Base-by-base conservation (phyloP, 2,113 vertebrate genomes). In the Hippocampus mohnikei region DNA sequence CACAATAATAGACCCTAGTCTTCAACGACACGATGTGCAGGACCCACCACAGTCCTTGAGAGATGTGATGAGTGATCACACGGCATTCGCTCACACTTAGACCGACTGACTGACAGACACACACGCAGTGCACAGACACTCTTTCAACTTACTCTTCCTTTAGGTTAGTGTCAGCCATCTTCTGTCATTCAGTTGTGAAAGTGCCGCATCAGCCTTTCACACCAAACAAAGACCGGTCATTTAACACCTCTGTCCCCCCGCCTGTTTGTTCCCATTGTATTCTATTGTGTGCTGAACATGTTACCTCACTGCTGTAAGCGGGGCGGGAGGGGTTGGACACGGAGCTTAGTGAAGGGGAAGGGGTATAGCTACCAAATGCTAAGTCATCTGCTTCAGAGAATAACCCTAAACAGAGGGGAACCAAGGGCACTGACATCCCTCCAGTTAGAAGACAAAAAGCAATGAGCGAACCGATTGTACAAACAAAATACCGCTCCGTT, bases 211-310 rank as follows among this genome's bases (percentile, higher is more conserved):
- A 85, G 85, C 78, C 73, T 87, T 89, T 87, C 78, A 84, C 72
- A 40, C 20, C 65, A 67, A 52, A 88, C 82, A 90, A 90, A 88
- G 75, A 74, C 81, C 27, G 68, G 88, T 85, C 84, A 91, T 71
- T 75, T 72, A 88, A 88, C 85, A 88, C 88, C 80, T 29, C 73
- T 72, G 70, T 77, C 66, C 69, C 69, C 62, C 21, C 71, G 61
- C 42, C 67, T 79, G 80, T 79, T 74, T 83, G 84, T 78, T 78
- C 72, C 48, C 71, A 75, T 78, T 76, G 67, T 76, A 72, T 75
- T 70, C 70, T 76, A 81, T 82, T 87, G 86, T 87, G 68, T 55
- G 71, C 62, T 68, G 68, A 69, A 80, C 79, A 77, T 72, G 76
- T 58, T 63, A 73, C 63, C 67, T 72, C 62, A 59, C 67, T 72